A percentile compares a stretch with the other conserved stretches of the same genome.
phyloP scores from a whole-genome alignment of 2,888 invertebrate species.

The Boloria euphrosyne region DNA sequence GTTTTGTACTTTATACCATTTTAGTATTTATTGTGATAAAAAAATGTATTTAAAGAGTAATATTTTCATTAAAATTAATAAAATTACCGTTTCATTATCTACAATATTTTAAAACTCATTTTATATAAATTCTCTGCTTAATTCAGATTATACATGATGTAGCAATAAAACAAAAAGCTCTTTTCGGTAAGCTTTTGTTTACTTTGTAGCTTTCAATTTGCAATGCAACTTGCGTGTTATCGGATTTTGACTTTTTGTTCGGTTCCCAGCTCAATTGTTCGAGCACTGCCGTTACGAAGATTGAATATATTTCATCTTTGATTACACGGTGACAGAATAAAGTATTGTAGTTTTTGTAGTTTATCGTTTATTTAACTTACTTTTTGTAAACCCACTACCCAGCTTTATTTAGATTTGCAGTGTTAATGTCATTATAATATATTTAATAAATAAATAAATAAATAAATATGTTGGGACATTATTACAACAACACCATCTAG shows the following conservation, averaged over 20 bases:
- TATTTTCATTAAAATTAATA: neutral
- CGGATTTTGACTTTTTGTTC: conserved; percentile 21
- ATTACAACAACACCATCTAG: no score
- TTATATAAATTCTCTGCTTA: neutral
- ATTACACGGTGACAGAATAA: neutral
- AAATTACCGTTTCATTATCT: neutral
- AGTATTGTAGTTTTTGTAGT: neutral
- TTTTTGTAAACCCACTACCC: neutral
- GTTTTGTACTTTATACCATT: no score
- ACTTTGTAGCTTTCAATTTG: conserved; percentile 12
- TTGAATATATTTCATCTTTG: neutral
- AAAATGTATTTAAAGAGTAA: no score
- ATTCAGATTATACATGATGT: no score
- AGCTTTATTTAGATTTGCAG: no score
- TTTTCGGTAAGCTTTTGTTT: conserved; percentile 16
- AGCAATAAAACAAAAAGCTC: conserved; percentile 6
- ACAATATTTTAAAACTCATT: neutral
- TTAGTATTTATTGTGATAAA: no score
- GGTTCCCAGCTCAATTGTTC: conserved; percentile 27
- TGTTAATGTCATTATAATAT: no score
- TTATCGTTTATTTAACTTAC: neutral
- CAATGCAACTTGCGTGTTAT: conserved; percentile 18
- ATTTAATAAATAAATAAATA: no score
- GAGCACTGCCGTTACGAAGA: conserved; percentile 10
- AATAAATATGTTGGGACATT: no score